Evolutionary conservation across 2,888 invertebrate genomes (phyloP), one percentile per base, ranked within the genome.

Genomic region (Spisula solida): DNA sequence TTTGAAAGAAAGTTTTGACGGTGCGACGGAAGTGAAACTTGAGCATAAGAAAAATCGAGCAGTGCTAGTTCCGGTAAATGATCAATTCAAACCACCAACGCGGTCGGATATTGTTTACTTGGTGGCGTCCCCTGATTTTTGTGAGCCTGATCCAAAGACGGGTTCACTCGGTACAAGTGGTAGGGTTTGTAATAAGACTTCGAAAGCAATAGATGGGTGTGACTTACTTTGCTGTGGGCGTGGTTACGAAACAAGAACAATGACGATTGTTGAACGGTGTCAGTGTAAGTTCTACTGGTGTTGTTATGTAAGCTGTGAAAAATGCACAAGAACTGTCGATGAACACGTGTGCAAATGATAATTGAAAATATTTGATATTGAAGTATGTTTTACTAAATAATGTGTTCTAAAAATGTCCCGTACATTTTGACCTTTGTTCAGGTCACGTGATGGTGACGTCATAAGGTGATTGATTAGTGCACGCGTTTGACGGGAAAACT

Each of bases 201-300:
- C 98, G 85, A 98, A 98, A 75, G 98, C 98, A 0, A 97, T 98
- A 85, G 98, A 99, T 95, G 98, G 98, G 34, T 99, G 99, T 97
- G 98, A 98, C 96, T 97, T 98, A 48, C 97, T 99, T 95, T 99
- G 99, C 97, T 99, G 99, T 96, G 99, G 99, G 47, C 97, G 99
- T 92, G 99, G 99, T 55, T 98, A 98, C 97, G 98, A 98, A 97
- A 98, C 98, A 48, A 97, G 98, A 95, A 98, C 98, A 95, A 97
- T 98, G 87, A 94, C 93, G 47, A 97, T 98, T 85, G 97, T 97
- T 93, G 98, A 98, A 96, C 97, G 99, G 93, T 99, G 99, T 97
- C 98, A 98, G 95, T 99, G 99, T 97, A 98, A 98, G 96, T 99
- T 99, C 97, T 98, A 98, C 97, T 99, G 99, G 99, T 99, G 99